phyloP scores from a whole-genome alignment of 1,140 invertebrate genomes.

The Eulimnadia texana region DNA sequence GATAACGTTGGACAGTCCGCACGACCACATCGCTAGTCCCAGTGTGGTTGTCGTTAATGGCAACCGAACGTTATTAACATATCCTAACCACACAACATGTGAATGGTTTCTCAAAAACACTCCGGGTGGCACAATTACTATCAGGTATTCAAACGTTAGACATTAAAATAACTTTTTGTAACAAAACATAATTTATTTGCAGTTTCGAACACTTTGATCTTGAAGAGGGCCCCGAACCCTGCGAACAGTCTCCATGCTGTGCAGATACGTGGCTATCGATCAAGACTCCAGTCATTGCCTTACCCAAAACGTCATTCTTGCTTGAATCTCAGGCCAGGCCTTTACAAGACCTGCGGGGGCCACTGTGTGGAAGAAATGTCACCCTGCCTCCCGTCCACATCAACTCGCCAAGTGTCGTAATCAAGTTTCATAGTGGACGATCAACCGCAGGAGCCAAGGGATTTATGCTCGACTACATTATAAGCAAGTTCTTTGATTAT shows the following conservation, averaged over 20 bases:
- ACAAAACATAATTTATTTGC: neutral
- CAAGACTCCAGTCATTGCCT: neutral
- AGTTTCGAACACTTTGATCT: conserved; percentile 5
- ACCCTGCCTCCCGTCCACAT: neutral
- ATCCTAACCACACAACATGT: neutral
- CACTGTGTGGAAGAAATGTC: neutral
- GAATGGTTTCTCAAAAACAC: neutral
- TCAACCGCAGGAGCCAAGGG: neutral
- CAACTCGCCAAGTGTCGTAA: neutral
- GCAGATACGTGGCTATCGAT: conserved; percentile 3
- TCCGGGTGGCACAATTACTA: neutral
- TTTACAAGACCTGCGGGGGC: neutral
- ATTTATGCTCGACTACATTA: conserved; percentile 3
- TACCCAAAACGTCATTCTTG: neutral
- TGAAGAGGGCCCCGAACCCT: neutral
- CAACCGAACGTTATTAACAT: neutral
- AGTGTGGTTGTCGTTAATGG: neutral
- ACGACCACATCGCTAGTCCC: neutral
- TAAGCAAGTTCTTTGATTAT: neutral
- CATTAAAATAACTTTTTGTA: neutral
- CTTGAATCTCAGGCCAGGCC: too few relatives aligned
- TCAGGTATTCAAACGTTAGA: neutral
- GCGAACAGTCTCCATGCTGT: neutral
- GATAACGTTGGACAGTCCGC: conserved; percentile 1
- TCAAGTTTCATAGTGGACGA: conserved; percentile 1